Base-by-base conservation (phyloP, 1,140 invertebrate species). In the Zophobas atratus region DNA sequence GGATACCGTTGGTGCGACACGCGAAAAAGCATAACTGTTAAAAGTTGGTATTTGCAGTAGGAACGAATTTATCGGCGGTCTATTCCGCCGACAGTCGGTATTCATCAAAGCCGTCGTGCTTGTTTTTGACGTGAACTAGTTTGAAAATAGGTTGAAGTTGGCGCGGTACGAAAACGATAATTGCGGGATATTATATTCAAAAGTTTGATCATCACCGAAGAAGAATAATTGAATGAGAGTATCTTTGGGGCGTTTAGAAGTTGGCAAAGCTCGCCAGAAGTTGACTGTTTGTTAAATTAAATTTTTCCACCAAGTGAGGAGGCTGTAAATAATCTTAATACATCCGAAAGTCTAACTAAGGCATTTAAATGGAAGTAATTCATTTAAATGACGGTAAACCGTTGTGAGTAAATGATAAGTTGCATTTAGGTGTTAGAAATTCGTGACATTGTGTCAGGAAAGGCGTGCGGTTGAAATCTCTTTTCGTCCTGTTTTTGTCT, bases 401-500 rank as follows among this genome's bases (percentile, higher is more conserved):
- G 39, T 43, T 43, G 33, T 8, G 8, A 67, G 32, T 39, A 60
- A 60, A 60, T 60, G 56, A 60, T 60, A 38, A 60, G 60, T 67
- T 67, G 38, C 60, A 41, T 67, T 43, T 67, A 20, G 49, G 39
- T 56, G 49, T 55, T 55, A 32, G 36, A 73, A 73, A 73, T 73
- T 73, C 49, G 55, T 55, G 48, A 73, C 71, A 38, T 73, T 72
- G 6, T 73, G 48, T 34, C 49, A 55, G 46, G 20, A 55, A 73
- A 73, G 49, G 39, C 35, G 49, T 56, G 49, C 39, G 71, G 49
- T 33, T 55, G 71, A 73, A 73, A 73, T 73, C 71, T 73, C 71
- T 73, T 73, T 56, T 55, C 71, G 71, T 73, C 49, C 8, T 73
- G 71, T 73, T 73, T 72, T 73, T 73, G 71, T 73, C 71, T 73